Base-by-base conservation (phyloP, 1,140 invertebrate genomes). In the Sinonovacula constricta region DNA sequence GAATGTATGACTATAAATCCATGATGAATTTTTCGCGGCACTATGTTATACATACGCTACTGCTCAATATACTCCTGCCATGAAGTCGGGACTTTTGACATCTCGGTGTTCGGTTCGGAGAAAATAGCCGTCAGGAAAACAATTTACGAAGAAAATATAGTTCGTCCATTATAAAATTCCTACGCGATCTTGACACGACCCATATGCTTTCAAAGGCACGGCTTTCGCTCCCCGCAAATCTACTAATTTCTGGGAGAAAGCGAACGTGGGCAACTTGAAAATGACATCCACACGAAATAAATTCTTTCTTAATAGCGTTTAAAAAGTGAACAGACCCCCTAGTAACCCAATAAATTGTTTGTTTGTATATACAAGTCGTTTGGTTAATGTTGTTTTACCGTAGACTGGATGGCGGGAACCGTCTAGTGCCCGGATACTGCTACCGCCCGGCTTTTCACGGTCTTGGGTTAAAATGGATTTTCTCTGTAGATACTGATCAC, bases 361-460 rank as follows among this genome's bases (percentile, higher is more conserved):
- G 71, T 74, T 74, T 74, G 71, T 74, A 74, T 74, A 74, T 74
- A 74, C 71, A 74, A 74, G 63, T 18, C n/a, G 34, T 74, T 74
- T 31, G 26, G 59, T 74, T 54, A 68, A 60, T 60, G 60, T 51
- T 74, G n/a, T 74, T 74, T 28, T 74, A 18, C n/a, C 30, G 45
- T 54, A 63, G 71, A 74, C 71, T 59, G 51, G 36, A 26, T 28
- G 71, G n/a, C n/a, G n/a, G n/a, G n/a, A n/a, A n/a, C n/a, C n/a
- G n/a, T n/a, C n/a, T n/a, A n/a, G n/a, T n/a, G n/a, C n/a, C n/a
- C n/a, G n/a, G n/a, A n/a, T n/a, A n/a, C n/a, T n/a, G n/a, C n/a
- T n/a, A n/a, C n/a, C n/a, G n/a, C n/a, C n/a, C n/a, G n/a, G n/a
- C n/a, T n/a, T n/a, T n/a, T n/a, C n/a, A n/a, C n/a, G n/a, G n/a